Evolutionary conservation across 2,888 invertebrate genomes (phyloP), one percentile per base, ranked within the genome.

Genomic region (Vesta saturnalis): DNA sequence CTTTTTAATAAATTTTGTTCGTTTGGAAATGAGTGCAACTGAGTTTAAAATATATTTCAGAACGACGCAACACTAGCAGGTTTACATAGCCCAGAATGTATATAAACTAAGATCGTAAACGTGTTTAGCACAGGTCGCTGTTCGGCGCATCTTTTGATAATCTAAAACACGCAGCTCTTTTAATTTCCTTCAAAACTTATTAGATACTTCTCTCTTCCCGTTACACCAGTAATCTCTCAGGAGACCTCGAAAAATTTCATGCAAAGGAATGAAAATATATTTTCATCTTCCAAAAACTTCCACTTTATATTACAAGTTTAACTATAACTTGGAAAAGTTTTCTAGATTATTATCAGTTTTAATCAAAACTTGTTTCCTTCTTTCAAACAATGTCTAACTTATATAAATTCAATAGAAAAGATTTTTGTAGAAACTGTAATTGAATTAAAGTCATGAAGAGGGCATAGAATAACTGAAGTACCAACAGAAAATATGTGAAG

Each of bases 141-240:
- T 39, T 54, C 55, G 58, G 49, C 49, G 65, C 60, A 65, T 43
- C 55, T 64, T 15, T 54, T 66, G 73, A 73, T 73, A 69, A 71
- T 71, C 69, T 64, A 63, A 23, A 64, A 55, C 69, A 69, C 61
- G 69, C 67, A 64, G 65, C 64, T 71, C 71, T 71, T 73, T 71
- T 73, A 73, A 73, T 73, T 73, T 73, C 71, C 73, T 69, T 39
- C 60, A 55, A 60, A 47, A 60, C 64, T 72, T 72, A 72, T 72
- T 72, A 72, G 69, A 72, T 72, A 71, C 69, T 62, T 66, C 69
- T 63, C 65, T 56, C 70, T 66, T 72, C 72, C 70, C 62, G 60
- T 68, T 59, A 64, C 18, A 65, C 70, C 62, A 70, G 65, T 59
- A 64, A 68, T 59, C 66, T 70, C 60, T 23, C 66, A n/a, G 15